Percentiles rank a stretch among this genome's conserved stretches.
Evolutionary conservation across 2,888 invertebrate genomes (phyloP).

Genomic region (Cantharis rustica): DNA sequence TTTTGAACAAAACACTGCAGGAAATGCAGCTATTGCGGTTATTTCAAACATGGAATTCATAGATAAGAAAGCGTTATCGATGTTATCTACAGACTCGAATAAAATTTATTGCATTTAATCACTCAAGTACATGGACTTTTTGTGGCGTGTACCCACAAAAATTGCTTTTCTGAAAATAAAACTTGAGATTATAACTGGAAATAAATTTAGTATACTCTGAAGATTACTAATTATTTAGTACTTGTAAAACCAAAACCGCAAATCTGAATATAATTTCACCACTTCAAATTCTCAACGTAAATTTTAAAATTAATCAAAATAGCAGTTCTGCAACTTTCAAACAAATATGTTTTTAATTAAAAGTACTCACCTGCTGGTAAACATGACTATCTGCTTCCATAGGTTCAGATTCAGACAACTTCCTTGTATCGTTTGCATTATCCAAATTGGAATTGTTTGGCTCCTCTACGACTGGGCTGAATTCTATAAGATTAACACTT

Average conservation of each 20-base stretch:
- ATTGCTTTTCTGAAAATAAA: too few species aligned
- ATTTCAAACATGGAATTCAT: too few species aligned
- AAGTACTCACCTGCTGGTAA: conserved; percentile 64
- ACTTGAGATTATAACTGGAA: too few species aligned
- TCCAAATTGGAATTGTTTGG: conserved; percentile 20
- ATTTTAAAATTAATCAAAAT: neutral
- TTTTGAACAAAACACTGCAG: too few species aligned
- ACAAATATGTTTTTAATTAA: neutral
- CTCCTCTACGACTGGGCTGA: conserved; percentile 40
- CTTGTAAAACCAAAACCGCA: neutral
- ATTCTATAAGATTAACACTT: conserved; percentile 48
- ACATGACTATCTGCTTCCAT: conserved; percentile 58
- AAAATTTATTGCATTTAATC: too few species aligned
- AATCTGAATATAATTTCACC: too few species aligned
- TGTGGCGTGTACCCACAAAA: too few species aligned
- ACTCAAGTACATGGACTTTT: too few species aligned
- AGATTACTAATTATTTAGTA: neutral
- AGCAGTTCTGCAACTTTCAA: neutral
- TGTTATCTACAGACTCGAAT: too few species aligned
- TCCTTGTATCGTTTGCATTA: conserved; percentile 48
- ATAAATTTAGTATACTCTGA: neutral
- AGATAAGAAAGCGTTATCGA: too few species aligned
- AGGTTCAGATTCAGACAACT: conserved; percentile 49
- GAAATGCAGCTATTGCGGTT: too few species aligned
- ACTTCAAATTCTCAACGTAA: neutral